A percentile compares a stretch with the other conserved stretches of the same genome.
Evolutionary conservation across 2,797 vertebrate species (phyloP).

Genomic region (Melanotaenia maccullochi): DNA sequence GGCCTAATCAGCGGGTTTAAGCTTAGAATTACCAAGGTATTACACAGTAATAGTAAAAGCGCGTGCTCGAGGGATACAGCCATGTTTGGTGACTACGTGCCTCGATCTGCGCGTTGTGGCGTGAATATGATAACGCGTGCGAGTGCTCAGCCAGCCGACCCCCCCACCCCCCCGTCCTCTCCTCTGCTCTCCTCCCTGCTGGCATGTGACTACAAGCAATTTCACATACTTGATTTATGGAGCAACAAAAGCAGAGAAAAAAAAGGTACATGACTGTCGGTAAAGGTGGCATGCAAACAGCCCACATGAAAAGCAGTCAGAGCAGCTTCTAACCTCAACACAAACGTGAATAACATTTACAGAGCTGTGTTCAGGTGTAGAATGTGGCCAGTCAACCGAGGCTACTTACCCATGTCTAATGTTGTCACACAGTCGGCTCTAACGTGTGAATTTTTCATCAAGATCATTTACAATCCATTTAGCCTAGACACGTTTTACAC

Average conservation of each 20-base stretch:
- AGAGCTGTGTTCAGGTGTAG: slow-evolving; percentile 73
- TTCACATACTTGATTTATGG: slow-evolving; percentile 20
- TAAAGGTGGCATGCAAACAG: slow-evolving; percentile 6
- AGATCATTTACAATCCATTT: slow-evolving; percentile 85
- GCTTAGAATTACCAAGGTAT: slow-evolving; percentile 54
- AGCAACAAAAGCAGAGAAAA: not conserved
- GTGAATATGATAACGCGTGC: slow-evolving; percentile 31
- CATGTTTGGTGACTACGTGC: slow-evolving; percentile 43
- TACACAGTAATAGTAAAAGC: slow-evolving; percentile 36
- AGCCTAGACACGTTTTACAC: slow-evolving; percentile 73
- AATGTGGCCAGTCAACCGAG: slow-evolving; percentile 62
- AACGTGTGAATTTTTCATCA: slow-evolving; percentile 79
- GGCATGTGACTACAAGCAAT: slow-evolving; percentile 57
- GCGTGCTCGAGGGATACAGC: slow-evolving; percentile 15
- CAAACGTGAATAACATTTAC: slow-evolving; percentile 42
- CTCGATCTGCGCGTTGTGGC: slow-evolving; percentile 21
- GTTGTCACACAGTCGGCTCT: slow-evolving; percentile 77
- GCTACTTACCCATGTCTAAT: slow-evolving; percentile 87
- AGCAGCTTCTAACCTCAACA: slow-evolving; percentile 20
- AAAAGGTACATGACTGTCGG: not conserved
- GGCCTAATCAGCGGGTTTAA: slow-evolving; percentile 54
- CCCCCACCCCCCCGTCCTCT: not conserved
- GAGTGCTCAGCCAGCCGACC: slow-evolving; percentile 25
- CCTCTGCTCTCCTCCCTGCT: not conserved
- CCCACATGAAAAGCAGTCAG: slow-evolving; percentile 13